phyloP scores from a whole-genome alignment of 1,140 invertebrate genomes.

The Magallana angulata region DNA sequence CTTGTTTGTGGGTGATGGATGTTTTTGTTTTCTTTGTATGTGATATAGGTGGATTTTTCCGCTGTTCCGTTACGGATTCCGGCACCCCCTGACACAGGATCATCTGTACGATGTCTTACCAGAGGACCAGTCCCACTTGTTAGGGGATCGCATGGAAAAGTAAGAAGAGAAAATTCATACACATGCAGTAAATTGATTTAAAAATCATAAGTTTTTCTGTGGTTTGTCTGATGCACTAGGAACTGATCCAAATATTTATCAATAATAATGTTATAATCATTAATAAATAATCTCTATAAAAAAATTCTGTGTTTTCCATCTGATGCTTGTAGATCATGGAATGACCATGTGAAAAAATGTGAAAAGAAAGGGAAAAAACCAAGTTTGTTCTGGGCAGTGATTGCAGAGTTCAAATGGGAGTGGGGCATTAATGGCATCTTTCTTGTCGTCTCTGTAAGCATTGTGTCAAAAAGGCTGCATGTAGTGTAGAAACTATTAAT shows the following conservation, averaged over 20 bases:
- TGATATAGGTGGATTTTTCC: slow-evolving; percentile 57
- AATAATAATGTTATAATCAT: too few species aligned
- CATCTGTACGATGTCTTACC: slow-evolving; percentile 59
- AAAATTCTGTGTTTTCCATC: background rate
- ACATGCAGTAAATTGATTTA: too few species aligned
- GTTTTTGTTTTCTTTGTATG: too few species aligned
- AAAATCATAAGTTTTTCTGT: background rate
- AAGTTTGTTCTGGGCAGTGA: slow-evolving; percentile 49
- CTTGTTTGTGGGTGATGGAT: too few species aligned
- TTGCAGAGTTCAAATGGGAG: slow-evolving; percentile 52
- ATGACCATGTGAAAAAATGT: slow-evolving; percentile 45
- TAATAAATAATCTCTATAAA: too few species aligned
- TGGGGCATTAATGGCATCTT: slow-evolving; percentile 50
- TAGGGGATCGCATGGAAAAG: slow-evolving; percentile 54
- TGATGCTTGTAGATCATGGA: slow-evolving; percentile 48
- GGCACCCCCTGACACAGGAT: slow-evolving; percentile 42
- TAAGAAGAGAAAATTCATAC: background rate
- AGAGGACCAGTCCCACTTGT: slow-evolving; percentile 50
- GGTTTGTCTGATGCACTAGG: background rate
- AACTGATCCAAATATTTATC: too few species aligned
- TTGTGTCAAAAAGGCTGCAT: too few species aligned
- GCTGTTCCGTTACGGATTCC: slow-evolving; percentile 51
- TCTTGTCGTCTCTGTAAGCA: slow-evolving; percentile 45
- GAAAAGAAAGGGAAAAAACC: slow-evolving; percentile 41
- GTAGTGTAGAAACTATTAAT: too few species aligned